Evolutionary conservation across 2,888 invertebrate species (phyloP), one percentile per base, ranked within the genome.

Genomic region (Strigamia transsilvanica): DNA sequence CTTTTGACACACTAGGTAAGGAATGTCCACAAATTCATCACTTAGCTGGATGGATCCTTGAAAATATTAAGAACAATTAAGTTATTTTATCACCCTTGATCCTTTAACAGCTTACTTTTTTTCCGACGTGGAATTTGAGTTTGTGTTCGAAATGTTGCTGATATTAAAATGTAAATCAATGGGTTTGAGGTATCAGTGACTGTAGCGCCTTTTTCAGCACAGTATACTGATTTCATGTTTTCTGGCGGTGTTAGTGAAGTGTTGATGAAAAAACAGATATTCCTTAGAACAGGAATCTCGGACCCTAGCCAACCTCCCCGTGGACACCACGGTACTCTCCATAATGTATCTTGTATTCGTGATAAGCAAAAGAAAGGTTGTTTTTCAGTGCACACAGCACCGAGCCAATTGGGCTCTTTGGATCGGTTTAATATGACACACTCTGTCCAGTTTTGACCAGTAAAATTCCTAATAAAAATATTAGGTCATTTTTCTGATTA

Each of bases 181-280:
- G 21, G 61, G 18, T 61, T 61, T 12, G 61, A 21, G n/a, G 61
- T 61, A 61, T 61, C 18, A 23, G 61, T 18, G 2, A 61, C 23
- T n/a, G 61, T 61, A 23, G 61, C 61, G 10, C 61, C 61, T 61
- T 61, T 61, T 23, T 21, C 6, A 61, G 21, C 7, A 23, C 61
- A 61, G 23, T 61, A 21, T 7, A 12, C 21, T 42, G 61, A 27
- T 82, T 18, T 73, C 61, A 81, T 51, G 66, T 81, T 84, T 82
- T 12, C 83, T 90, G 92, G 91, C 18, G 91, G 91, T 83, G 92
- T 93, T 0, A 89, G 92, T n/a, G 93, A 93, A 86, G 96, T 94
- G 0, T 93, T 94, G 13, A 91, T 93, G 82, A 96, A 97, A 85
- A 92, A 93, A 85, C 95, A 98, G 88, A 99, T 99, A 99, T 98